Evolutionary conservation across 2,888 invertebrate genomes (phyloP).

Genomic region (Pegoplata infirma): DNA sequence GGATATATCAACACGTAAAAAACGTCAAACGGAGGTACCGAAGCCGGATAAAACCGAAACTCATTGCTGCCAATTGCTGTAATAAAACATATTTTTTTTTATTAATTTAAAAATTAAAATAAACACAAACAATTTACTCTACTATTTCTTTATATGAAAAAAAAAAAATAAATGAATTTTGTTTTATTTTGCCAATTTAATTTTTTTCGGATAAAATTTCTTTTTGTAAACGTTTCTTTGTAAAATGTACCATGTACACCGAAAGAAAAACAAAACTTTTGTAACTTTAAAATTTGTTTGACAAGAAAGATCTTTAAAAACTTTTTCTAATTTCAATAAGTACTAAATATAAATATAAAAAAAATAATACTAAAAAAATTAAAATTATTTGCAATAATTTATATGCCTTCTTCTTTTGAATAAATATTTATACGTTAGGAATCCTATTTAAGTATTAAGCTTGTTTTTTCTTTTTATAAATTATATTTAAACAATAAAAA

Average conservation of each 20-base stretch:
- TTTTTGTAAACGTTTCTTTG: conserved; percentile 29
- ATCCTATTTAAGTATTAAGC: conserved; percentile 56
- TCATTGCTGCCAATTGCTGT: conserved; percentile 79
- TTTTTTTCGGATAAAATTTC: conserved; percentile 12
- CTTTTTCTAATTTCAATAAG: neutral
- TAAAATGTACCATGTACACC: conserved; percentile 52
- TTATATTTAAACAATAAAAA: conserved; percentile 37
- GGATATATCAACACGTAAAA: conserved; percentile 78
- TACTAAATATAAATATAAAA: neutral
- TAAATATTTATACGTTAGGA: conserved; percentile 40
- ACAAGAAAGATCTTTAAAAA: neutral
- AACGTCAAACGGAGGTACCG: conserved; percentile 77
- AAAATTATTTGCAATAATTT: conserved; percentile 59
- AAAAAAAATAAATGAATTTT: conserved; percentile 12
- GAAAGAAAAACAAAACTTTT: conserved; percentile 12
- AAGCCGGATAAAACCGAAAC: conserved; percentile 77
- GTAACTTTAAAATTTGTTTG: neutral
- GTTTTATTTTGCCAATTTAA: conserved; percentile 21
- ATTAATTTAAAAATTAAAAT: conserved; percentile 40
- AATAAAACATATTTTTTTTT: conserved; percentile 64
- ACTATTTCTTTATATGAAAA: conserved; percentile 17
- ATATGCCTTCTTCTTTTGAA: conserved; percentile 50
- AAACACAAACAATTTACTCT: conserved; percentile 46
- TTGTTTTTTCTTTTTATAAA: conserved; percentile 50
- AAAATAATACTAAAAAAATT: conserved; percentile 30